Evolutionary conservation across 2,113 vertebrate species (phyloP), one percentile per base, ranked within the genome.

Genomic region (Pyxicephalus adspersus): DNA sequence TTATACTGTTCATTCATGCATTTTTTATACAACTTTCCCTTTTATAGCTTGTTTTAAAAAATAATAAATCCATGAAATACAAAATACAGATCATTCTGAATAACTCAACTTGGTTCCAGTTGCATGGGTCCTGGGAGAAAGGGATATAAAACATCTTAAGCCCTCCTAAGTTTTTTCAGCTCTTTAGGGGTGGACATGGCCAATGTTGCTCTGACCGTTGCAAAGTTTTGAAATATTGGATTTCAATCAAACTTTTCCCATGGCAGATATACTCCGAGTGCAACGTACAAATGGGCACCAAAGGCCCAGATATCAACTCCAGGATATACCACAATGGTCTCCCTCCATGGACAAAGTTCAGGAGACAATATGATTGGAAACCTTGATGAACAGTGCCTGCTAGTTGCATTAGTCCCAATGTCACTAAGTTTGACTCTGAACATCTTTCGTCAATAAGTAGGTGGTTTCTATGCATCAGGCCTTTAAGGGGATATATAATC

Each of bases 251-350:
- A 71, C 85, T 89, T 86, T 80, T 97, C 95, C 97, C 97, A 98
- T 83, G 97, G 97, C 86, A 97, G 97, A 87, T 94, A 96, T 54
- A 96, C 97, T 0, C 96, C 98, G 60, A 98, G 95, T n/a, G 96
- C 92, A 85, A 95, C 96, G 87, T 96, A 98, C 4, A 98, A 91
- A 55, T 98, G 89, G 68, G 97, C 95, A 0, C 94, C 97, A 0
- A 98, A 95, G 0, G 97, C 95, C 95, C 95, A 98, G 3, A 95
- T 94, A 0, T 98, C 97, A 84, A 98, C 85, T 83, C 94, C 94
- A 0, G 92, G 85, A 65, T 96, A 94, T 0, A 98, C 94, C 52
- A 92, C 92, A 20, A 98, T 91, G 85, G 91, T 28, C 0, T 89
- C 19, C 17, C 89, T 88, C 50, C 91, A 90, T 22, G 91, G 92